Base-by-base conservation (phyloP, 2,797 vertebrate species). In the Microctenopoma stevenorrisi region DNA sequence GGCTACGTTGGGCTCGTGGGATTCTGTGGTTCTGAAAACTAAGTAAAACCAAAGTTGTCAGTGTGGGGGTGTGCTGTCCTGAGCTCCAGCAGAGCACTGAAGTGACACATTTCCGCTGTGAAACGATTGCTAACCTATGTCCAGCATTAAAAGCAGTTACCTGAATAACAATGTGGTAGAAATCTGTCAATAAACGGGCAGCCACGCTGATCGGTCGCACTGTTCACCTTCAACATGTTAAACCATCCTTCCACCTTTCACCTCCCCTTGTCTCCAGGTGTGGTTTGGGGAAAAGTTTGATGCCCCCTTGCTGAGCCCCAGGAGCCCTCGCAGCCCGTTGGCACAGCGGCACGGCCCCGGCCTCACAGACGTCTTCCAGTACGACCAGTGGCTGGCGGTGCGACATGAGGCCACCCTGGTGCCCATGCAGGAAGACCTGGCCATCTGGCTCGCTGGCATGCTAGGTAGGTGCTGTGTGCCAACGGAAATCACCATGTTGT, bases 351-450 rank as follows among this genome's bases (percentile, higher is more conserved):
- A 96, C 0, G 98, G 98, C 12, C 98, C 98, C 0, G 97, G 98
- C 8, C 91, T 99, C 50, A 83, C 96, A 0, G 94, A 99, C 0
- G 97, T 99, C 54, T 95, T 94, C 72, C 95, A 97, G 78, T 99
- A 97, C 2, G 97, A 99, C 78, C 97, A 98, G 18, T 99, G 98
- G 98, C 91, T 99, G 79, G 89, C 96, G 0, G 96, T 99, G 79
- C 92, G 98, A 0, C 98, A 99, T 0, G 96, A 97, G 77, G 98
- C 97, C 66, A 95, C 95, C 0, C 82, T 99, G 82, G 83, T 98
- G 75, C 98, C 98, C 43, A 99, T 99, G 98, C 96, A 96, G 71
- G 98, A 99, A 77, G 98, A 99, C 52, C 92, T 99, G 65, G 95
- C 97, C 0, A 97, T 99, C 72, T 99, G 98, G 98, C 91, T 99